Conservation (phyloP, 2,113 vertebrate species). For the Mirza zaza region DNA sequence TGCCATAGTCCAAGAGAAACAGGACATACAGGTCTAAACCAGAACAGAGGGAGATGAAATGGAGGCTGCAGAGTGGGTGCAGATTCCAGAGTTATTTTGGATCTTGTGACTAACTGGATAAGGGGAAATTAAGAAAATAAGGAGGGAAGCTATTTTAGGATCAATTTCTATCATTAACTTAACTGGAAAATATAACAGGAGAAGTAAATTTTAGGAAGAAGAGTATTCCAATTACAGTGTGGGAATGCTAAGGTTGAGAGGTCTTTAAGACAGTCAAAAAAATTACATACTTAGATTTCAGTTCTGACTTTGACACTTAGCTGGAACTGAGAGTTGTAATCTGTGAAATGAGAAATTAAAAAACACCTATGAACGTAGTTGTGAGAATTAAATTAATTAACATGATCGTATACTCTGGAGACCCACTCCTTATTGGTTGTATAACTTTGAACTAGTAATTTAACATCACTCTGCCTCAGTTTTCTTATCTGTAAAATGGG, state of each 20-base stretch:
- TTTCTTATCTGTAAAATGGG: background rate
- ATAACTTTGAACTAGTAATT: background rate
- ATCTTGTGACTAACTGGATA: background rate
- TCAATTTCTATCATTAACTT: background rate
- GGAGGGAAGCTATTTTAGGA: background rate
- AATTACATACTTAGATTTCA: background rate
- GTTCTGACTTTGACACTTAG: background rate
- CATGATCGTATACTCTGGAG: background rate
- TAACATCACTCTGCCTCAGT: background rate
- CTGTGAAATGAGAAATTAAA: background rate
- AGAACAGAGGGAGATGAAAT: background rate
- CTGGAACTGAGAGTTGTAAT: background rate
- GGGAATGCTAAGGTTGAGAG: background rate
- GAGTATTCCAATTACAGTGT: background rate
- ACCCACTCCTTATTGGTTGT: background rate
- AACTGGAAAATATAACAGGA: background rate
- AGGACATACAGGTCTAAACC: background rate
- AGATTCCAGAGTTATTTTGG: background rate
- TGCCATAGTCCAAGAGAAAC: background rate
- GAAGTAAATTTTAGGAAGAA: background rate
- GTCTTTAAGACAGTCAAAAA: background rate
- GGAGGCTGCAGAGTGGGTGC: background rate
- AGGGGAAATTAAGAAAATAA: background rate
- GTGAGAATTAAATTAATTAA: background rate
- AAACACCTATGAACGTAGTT: background rate